Base-by-base conservation (phyloP, 2,113 vertebrate species). In the Eudyptes chrysolophus region DNA sequence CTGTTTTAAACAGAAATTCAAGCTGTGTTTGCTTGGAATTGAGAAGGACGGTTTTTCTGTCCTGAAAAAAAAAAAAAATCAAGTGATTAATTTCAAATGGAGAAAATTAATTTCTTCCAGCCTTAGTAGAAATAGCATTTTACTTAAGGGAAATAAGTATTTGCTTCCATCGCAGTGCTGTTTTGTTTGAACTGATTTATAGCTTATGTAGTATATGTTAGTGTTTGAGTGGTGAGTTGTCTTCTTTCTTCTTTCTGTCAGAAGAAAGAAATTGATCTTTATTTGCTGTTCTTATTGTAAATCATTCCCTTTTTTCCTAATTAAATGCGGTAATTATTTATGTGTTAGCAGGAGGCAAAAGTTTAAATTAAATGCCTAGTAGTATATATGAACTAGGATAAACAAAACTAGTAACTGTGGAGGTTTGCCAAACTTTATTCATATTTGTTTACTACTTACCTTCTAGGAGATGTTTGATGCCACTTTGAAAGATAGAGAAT, bases 401-500 rank as follows among this genome's bases (percentile, higher is more conserved):
- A 87, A 54, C 32, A 46, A 85, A 82, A 32, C 12, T 2, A 82
- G 7, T 87, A 65, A 26, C 25, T 68, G n/a, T 66, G 11, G 36
- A 60, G 40, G 18, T 69, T 91, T 87, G 16, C 4, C 29, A 74
- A 24, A 87, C 22, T 58, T 81, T 20, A 46, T 51, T 87, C 13
- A 4, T 61, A 20, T 51, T 64, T 81, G 34, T 68, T 89, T 76
- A 7, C 66, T 55, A 34, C 36, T 95, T 84, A 19, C 13, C 54
- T 95, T 86, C 13, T 92, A 99, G 99, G 99, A 99, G 98, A 99
- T 99, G 99, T 99, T 99, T 94, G 99, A 99, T 55, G 99, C 99
- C 16, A 99, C 99, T 61, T 97, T 99, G 69, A 99, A 99, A 89
- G 99, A 99, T 64, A 96, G 99, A 95, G 98, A 99, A 83, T 90